phyloP scores from a whole-genome alignment of 2,888 invertebrate species.

The Fragum whitleyi region DNA sequence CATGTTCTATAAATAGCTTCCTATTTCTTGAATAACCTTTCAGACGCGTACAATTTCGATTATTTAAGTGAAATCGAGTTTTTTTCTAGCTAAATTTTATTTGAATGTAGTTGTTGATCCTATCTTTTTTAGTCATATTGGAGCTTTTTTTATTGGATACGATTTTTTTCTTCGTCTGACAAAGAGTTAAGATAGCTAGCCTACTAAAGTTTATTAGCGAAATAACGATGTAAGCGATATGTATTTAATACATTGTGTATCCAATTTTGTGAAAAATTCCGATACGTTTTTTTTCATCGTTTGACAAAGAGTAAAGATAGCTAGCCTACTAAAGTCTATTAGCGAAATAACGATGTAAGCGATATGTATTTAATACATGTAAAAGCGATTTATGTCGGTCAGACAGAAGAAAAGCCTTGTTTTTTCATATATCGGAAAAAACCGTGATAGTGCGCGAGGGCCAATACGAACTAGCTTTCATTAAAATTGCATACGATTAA shows the following conservation, averaged over 20 bases:
- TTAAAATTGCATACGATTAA: constrained; percentile 4
- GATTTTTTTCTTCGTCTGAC: no score
- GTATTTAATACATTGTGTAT: constrained; percentile 3
- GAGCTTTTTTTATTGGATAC: no score
- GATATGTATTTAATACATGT: constrained; percentile 3
- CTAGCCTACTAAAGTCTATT: not conserved
- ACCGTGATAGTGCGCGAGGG: not conserved
- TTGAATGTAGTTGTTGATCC: no score
- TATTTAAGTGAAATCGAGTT: no score
- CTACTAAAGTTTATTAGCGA: not conserved
- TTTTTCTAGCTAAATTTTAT: no score
- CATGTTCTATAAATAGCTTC: no score
- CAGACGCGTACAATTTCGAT: no score
- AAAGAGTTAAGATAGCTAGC: not conserved
- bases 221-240: constrained; percentile 1
- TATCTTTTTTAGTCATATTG: no score
- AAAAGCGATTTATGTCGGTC: not conserved
- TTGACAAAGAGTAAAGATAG: not conserved
- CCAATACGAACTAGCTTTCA: not conserved
- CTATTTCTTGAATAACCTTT: no score
- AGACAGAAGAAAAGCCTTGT: not conserved
- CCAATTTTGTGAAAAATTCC: no score
- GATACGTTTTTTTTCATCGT: no score
- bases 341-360: constrained; percentile 1
- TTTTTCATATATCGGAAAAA: not conserved